Percentiles rank a stretch among this genome's conserved stretches.
phyloP scores from a whole-genome alignment of 2,797 vertebrate genomes.

The Taenioides sp. region DNA sequence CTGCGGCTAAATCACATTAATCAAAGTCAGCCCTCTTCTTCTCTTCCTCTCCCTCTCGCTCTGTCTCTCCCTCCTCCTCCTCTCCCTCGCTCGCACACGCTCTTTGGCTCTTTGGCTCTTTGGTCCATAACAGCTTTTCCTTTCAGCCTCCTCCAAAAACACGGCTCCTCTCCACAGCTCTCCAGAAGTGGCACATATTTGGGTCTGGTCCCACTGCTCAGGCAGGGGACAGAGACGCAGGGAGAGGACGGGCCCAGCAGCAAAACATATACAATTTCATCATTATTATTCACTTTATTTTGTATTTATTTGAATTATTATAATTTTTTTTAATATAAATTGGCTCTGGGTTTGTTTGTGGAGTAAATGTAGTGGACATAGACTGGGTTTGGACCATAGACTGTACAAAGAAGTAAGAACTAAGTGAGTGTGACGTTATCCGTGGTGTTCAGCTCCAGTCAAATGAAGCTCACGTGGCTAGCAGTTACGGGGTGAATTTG shows the following conservation, averaged over 20 bases:
- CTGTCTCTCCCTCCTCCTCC: slow-evolving; percentile 26
- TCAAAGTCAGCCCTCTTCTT: slow-evolving; percentile 53
- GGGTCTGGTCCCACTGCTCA: slow-evolving; percentile 68
- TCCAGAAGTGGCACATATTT: slow-evolving; percentile 87
- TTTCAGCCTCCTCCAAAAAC: slow-evolving; percentile 65
- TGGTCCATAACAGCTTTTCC: slow-evolving; percentile 67
- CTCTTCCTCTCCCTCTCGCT: slow-evolving; percentile 33
- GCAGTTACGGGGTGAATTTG: too few species aligned
- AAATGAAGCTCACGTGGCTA: too few species aligned
- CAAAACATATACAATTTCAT: too few species aligned
- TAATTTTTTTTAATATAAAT: too few species aligned
- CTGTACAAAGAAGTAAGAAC: too few species aligned
- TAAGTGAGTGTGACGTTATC: too few species aligned
- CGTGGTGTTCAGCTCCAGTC: too few species aligned
- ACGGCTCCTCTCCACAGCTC: slow-evolving; percentile 64
- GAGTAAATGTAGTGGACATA: too few species aligned
- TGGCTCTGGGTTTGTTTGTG: too few species aligned
- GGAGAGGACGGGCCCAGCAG: slow-evolving; percentile 45
- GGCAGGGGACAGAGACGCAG: slow-evolving; percentile 35
- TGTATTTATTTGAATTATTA: too few species aligned
- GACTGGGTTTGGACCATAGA: too few species aligned
- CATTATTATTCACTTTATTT: too few species aligned
- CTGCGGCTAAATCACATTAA: slow-evolving; percentile 22
- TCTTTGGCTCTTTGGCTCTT: slow-evolving; percentile 48
- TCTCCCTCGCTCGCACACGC: slow-evolving; percentile 43